Evolutionary conservation across 2,113 vertebrate genomes (phyloP).

Genomic region (Rhinichthys klamathensis): DNA sequence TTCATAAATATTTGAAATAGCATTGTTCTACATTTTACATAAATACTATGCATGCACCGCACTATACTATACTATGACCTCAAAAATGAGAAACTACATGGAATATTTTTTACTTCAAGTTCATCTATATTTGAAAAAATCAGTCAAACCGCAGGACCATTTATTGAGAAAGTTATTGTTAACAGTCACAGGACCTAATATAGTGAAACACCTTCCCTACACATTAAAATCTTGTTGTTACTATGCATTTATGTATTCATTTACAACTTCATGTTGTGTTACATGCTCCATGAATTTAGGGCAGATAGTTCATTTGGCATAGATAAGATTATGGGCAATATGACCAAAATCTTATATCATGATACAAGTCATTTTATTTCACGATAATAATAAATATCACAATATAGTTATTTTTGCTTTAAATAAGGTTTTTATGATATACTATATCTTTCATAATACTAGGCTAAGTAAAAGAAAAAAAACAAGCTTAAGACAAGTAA

Average conservation of each 20-base stretch:
- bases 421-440: too few species aligned
- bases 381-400: too few species aligned
- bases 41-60: background rate
- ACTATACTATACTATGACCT: background rate
- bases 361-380: too few species aligned
- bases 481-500: too few species aligned
- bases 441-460: too few species aligned
- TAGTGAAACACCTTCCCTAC: background rate
- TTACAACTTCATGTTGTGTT: background rate
- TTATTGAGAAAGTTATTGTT: background rate
- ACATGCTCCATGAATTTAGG: background rate
- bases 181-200: background rate
- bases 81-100: background rate
- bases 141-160: background rate
- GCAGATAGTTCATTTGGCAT: background rate
- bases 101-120: background rate
- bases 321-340: background rate
- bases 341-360: too few species aligned
- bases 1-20: background rate
- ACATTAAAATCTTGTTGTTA: background rate
- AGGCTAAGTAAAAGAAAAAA: too few species aligned
- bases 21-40: background rate
- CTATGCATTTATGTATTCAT: background rate
- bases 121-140: background rate
- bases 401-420: too few species aligned